phyloP scores from a whole-genome alignment of 2,888 invertebrate genomes.

The Leucoma salicis region DNA sequence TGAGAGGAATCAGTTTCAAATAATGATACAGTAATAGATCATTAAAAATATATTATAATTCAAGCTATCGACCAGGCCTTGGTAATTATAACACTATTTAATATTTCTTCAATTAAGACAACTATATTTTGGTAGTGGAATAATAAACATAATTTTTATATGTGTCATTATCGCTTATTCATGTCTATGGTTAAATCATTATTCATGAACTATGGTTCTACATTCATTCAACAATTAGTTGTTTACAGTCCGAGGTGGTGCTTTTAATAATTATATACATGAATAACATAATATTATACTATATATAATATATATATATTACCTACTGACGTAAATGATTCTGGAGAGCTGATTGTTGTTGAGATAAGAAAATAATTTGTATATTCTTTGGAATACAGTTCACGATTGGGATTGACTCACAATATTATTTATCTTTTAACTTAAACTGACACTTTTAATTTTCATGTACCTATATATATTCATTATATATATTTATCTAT shows the following conservation, averaged over 20 bases:
- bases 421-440: too few species aligned
- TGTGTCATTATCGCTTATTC: neutral
- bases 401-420: too few species aligned
- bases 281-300: conserved; percentile 5
- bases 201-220: too few species aligned
- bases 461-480: too few species aligned
- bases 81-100: neutral
- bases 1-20: too few species aligned
- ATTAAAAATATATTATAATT: too few species aligned
- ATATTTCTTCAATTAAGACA: neutral
- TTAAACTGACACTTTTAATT: too few species aligned
- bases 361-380: neutral
- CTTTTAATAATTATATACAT: neutral
- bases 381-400: too few species aligned
- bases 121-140: conserved; percentile 19
- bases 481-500: too few species aligned
- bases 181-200: conserved; percentile 3
- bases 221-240: neutral
- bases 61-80: neutral
- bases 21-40: too few species aligned
- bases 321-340: conserved; percentile 11
- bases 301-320: too few species aligned
- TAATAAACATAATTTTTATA: neutral
- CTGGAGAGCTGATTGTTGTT: conserved; percentile 9
- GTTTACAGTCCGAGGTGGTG: neutral